Evolutionary conservation across 1,140 invertebrate species (phyloP), one percentile per base, ranked within the genome.

Genomic region (Apocrypta bakeri): DNA sequence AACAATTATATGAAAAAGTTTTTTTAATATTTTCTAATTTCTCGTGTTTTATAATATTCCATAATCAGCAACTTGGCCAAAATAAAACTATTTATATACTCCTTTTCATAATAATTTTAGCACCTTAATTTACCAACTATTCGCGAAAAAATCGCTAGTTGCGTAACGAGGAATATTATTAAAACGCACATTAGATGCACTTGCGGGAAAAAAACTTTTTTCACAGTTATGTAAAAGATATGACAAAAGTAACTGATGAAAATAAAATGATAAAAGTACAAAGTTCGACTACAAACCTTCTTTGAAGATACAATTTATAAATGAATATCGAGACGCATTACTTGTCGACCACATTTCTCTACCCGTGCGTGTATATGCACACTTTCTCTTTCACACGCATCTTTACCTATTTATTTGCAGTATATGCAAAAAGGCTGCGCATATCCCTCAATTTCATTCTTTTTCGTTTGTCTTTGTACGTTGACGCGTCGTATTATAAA

Each of bases 381-480:
- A 66, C 11, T 12, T 63, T 37, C 29, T 33, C 11, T 63, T 6
- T 56, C 11, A 17, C 42, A 64, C n/a, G 21, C 14, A 31, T 81
- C 33, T 7, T 82, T 17, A n/a, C 29, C n/a, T 75, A 11, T 68
- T 63, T 9, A 21, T 64, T 40, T 25, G 72, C 37, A 27, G 37
- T 68, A 40, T 25, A 25, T 75, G 27, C 68, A 76, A 82, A 69
- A 76, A 82, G 80, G 64, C 73, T 61, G 42, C 48, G 7, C 48
- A 3, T 14, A 61, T 82, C 66, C 8, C 37, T 69, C 68, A 24
- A 76, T 24, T 29, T 81, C 24, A 33, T 68, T 75, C 3, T 48
- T 31, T 75, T 68, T 73, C 37, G 11, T 31, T 40, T 74, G 14
- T 72, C 31, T 82, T 82, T 82, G 64, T 82, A 82, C 74, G 64